Percentiles rank a stretch among this genome's conserved stretches.
Conservation (phyloP, 2,113 vertebrate species). For the Gambusia holbrooki region DNA sequence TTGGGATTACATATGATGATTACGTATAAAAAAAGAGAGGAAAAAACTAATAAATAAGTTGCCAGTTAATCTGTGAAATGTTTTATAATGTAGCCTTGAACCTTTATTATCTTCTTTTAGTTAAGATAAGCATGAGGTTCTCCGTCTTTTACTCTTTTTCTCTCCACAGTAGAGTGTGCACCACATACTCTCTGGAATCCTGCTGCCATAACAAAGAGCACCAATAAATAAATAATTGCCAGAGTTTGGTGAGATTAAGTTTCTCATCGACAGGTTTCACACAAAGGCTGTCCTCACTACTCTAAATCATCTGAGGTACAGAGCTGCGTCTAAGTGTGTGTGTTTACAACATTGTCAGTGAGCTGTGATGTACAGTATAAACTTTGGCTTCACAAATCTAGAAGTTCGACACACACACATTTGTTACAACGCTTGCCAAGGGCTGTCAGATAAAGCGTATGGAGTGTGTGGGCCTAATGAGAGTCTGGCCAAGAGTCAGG, state of each 20-base stretch:
- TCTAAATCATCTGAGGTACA: conserved; percentile 57
- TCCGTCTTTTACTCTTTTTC: conserved; percentile 5
- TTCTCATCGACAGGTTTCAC: conserved; percentile 62
- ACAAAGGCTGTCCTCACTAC: conserved; percentile 53
- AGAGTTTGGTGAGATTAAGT: conserved; percentile 46
- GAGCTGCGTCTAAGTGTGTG: conserved; percentile 12
- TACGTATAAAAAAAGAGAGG: too few relatives aligned
- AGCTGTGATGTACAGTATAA: conserved; percentile 28
- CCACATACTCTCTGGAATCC: conserved; percentile 39
- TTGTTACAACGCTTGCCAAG: conserved; percentile 46
- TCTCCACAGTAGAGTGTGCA: conserved; percentile 16
- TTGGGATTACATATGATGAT: too few relatives aligned
- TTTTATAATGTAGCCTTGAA: not conserved
- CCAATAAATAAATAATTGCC: conserved; percentile 64
- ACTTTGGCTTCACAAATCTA: conserved; percentile 27
- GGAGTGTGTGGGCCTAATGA: conserved; percentile 64
- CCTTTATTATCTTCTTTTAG: not conserved
- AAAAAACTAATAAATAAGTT: not conserved
- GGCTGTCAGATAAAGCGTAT: conserved; percentile 54
- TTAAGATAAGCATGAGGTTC: not conserved
- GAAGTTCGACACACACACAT: conserved; percentile 36
- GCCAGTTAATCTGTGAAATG: not conserved
- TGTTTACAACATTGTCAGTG: conserved; percentile 41
- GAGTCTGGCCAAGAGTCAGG: conserved; percentile 62
- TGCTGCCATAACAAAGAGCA: conserved; percentile 44